These are phyloP conservation scores for Hypocryptadius cinnamomeus DNA, from an alignment of 2,113 vertebrate species.

Conservation along the genomic window DNA sequence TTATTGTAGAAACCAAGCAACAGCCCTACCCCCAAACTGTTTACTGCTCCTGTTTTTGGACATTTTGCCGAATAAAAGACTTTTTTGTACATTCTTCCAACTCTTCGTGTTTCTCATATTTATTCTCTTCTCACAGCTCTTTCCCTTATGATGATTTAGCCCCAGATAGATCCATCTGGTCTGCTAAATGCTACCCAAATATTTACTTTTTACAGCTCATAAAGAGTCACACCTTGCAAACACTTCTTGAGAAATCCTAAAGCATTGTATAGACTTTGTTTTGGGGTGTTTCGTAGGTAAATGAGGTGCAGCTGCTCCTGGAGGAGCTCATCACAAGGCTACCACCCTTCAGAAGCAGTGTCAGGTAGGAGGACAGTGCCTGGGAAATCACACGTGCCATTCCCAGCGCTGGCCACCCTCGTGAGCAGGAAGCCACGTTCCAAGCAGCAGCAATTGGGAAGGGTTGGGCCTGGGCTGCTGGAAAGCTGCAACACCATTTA, in stretches of 20 bases:
- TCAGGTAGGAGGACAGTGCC: not conserved
- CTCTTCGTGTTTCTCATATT: not conserved
- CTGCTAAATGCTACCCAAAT: not conserved
- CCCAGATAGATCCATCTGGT: not conserved
- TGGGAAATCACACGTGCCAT: accelerated
- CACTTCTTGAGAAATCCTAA: not conserved
- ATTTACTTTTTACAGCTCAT: not conserved
- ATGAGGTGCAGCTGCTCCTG: not conserved
- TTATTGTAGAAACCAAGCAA: not conserved
- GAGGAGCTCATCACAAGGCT: not conserved
- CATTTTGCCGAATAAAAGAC: not conserved
- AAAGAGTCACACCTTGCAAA: not conserved
- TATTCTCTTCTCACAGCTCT: not conserved
- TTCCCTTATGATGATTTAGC: not conserved
- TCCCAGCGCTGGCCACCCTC: not conserved
- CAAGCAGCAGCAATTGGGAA: not conserved
- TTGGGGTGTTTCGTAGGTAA: not conserved
- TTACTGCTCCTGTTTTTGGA: not conserved
- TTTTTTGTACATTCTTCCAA: not conserved
- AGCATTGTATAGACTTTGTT: not conserved
- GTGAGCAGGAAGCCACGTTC: not conserved
- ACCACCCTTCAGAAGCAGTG: accelerated
- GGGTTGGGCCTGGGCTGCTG: not conserved
- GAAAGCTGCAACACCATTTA: not conserved
- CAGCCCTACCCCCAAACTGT: not conserved